Evolutionary conservation across 2,797 vertebrate species (phyloP), one percentile per base, ranked within the genome.

Genomic region (Muraenolepis orangiensis): DNA sequence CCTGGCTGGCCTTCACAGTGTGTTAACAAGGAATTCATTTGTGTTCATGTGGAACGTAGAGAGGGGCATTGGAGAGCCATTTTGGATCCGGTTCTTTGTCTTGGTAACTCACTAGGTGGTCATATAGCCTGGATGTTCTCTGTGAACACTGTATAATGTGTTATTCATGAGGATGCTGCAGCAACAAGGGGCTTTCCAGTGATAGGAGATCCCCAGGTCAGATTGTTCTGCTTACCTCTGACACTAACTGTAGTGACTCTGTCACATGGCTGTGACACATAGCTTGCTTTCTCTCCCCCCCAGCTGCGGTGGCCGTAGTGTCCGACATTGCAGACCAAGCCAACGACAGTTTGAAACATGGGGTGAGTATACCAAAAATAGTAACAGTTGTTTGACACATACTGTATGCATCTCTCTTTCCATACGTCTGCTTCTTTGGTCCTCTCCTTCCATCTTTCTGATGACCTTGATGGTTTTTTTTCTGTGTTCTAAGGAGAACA

Each of bases 281-380:
- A 1, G 36, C 6, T 26, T n/a, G 7, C 73, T 14, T 13, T 26
- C 8, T 40, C 40, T 34, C 1, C 75, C 30, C 36, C 64, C 70
- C 89, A 99, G 98, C 95, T 86, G 95, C 93, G 16, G 92, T 98
- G 86, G 90, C 85, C 3, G 90, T 96, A 3, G 85, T 99, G 85
- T 95, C 96, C 75, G 95, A 96, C 85, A 90, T 98, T 74, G 95
- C 95, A 0, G 96, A 96, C 85, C 94, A 92, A 75, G 95, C 94
- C 72, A 97, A 94, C 0, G 95, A 97, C 86, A 95, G 93, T 85
- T 94, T 99, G 87, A 93, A 93, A 78, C 93, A 98, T 72, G 97
- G 96, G 94, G 98, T 99, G 84, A 96, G 98, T 95, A n/a, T 16
- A 74, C 23, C 68, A 6, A 1, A 4, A 20, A 34, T 11, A 29